A percentile compares a stretch with the other conserved stretches of the same genome.
These are phyloP conservation scores for Notodonta ziczac DNA, from an alignment of 2,888 invertebrate genomes.

Conservation along the genomic window DNA sequence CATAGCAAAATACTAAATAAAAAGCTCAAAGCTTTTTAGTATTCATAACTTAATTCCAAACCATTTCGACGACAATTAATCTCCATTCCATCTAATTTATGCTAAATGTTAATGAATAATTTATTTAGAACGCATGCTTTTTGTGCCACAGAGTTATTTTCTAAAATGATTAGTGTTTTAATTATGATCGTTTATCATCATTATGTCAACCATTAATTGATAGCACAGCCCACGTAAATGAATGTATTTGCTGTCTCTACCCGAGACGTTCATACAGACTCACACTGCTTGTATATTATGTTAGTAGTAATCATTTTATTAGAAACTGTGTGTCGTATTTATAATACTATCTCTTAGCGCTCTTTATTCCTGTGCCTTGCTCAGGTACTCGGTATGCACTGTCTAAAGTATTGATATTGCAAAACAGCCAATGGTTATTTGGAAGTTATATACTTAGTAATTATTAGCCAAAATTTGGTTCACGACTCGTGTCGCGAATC, in stretches of 20 bases:
- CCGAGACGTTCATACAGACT: too few relatives aligned
- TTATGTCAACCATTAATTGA: not conserved
- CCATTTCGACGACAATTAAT: not conserved
- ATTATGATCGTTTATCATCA: not conserved
- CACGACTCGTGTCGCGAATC: too few relatives aligned
- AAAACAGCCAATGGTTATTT: too few relatives aligned
- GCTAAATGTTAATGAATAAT: not conserved
- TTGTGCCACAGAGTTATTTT: not conserved
- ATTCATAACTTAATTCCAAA: constrained; percentile 2
- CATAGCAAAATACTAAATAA: not conserved
- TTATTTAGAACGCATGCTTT: not conserved
- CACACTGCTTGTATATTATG: too few relatives aligned
- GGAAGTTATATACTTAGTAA: too few relatives aligned
- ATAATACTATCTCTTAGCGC: not conserved
- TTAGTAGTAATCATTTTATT: too few relatives aligned
- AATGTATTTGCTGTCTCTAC: not conserved
- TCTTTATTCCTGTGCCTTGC: too few relatives aligned
- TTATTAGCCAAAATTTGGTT: too few relatives aligned
- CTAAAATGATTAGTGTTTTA: not conserved
- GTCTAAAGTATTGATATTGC: too few relatives aligned
- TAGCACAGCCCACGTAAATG: not conserved
- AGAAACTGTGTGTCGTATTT: too few relatives aligned
- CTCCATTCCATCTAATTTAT: not conserved
- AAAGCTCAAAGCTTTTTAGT: not conserved
- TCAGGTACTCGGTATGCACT: too few relatives aligned